Base-by-base conservation (phyloP, 2,888 invertebrate genomes). In the Linyphia triangularis region DNA sequence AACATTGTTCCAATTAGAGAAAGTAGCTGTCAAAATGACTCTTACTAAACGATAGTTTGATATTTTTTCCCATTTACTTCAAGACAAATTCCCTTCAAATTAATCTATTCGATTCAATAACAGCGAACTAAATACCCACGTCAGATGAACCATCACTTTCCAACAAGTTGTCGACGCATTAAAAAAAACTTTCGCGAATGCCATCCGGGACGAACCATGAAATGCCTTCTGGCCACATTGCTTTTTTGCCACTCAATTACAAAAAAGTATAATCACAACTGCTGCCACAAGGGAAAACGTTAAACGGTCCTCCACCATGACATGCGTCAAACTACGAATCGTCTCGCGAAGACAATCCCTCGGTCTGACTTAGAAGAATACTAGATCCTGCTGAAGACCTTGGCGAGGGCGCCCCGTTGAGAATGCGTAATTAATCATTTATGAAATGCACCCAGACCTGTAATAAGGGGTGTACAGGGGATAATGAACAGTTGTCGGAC, bases 401-500 rank as follows among this genome's bases (percentile, higher is more conserved):
- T 72, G 82, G 57, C 33, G 37, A 19, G 24, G 77, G 26, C 28
- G 51, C 51, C 83, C 83, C 51, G 83, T 40, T 24, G 82, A 30
- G 82, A 69, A 67, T 63, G 51, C 85, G 65, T 82, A 82, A 88
- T 88, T 88, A 88, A 88, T 88, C 88, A 88, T 88, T 83, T 88
- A 88, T 88, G 88, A 88, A 78, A 78, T 86, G 88, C 83, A 83
- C 77, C 78, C 61, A 83, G 78, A 78, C 88, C 79, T 88, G 75
- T 88, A 88, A 88, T 88, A 88, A 88, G 81, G 81, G 51, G 77
- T 77, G 85, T 70, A 59, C 33, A 70, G 77, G 77, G 65, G 78
- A 88, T 88, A 88, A 88, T 88, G 88, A 88, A 88, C 83, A 88
- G 67, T 88, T 88, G 79, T 86, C 79, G 78, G 37, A 59, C 61